Percentiles rank a stretch among this genome's conserved stretches.
Conservation (phyloP, 2,113 vertebrate species). For the Caretta caretta region DNA sequence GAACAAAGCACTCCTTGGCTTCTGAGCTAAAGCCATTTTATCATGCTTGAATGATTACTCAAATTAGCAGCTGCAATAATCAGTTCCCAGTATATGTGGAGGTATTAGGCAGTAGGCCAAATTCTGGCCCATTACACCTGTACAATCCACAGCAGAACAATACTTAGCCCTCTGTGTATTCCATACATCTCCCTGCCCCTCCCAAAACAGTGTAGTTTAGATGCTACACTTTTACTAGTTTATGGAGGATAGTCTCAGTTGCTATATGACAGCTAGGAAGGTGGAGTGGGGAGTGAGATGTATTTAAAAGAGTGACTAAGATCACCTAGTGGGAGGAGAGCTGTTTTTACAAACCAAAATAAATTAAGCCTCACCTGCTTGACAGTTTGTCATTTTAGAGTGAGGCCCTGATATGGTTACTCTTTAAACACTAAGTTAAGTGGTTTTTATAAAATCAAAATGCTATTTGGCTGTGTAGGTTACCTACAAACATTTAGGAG, state of each 20-base stretch:
- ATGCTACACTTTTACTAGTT: neutral
- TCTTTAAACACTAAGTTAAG: neutral
- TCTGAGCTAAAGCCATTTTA: accelerated
- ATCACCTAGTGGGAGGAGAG: neutral
- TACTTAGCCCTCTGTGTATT: neutral
- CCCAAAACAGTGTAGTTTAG: neutral
- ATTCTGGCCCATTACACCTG: neutral
- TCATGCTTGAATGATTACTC: too few species aligned
- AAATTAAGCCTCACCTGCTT: neutral
- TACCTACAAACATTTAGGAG: neutral
- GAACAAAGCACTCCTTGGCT: neutral
- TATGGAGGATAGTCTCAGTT: neutral
- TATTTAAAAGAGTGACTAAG: neutral
- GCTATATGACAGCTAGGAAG: neutral
- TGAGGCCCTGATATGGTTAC: neutral
- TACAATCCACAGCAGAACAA: neutral
- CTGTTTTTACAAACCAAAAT: neutral
- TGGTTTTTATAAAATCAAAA: neutral
- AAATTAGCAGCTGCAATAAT: neutral
- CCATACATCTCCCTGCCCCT: accelerated
- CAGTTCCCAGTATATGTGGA: neutral
- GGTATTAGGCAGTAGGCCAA: accelerated
- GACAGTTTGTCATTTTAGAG: neutral
- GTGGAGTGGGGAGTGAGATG: too few species aligned
- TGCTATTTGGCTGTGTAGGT: neutral